phyloP scores from a whole-genome alignment of 92 coral and sea anemone species.

The Micromussa lordhowensis region DNA sequence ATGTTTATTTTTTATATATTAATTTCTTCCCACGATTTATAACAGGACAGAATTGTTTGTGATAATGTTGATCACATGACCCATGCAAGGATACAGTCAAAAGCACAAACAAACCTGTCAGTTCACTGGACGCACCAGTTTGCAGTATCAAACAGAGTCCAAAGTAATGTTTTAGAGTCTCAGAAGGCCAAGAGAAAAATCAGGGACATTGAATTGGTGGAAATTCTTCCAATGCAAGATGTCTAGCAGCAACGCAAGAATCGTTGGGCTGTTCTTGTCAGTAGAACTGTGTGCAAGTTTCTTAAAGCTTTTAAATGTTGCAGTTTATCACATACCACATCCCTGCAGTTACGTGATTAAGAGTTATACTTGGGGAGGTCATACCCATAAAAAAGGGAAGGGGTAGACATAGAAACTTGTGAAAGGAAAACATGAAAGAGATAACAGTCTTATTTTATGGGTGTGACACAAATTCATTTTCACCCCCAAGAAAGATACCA shows the following conservation, averaged over 20 bases:
- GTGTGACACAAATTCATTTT: background rate
- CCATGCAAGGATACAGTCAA: constrained; percentile 56
- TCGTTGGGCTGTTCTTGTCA: constrained; percentile 44
- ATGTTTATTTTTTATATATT: background rate
- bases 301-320: constrained; percentile 43
- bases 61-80: constrained; percentile 56
- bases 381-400: too few relatives aligned
- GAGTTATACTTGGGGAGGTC: too few relatives aligned
- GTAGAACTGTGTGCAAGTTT: constrained; percentile 43
- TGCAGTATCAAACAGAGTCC: constrained; percentile 20
- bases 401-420: too few relatives aligned
- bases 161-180: background rate
- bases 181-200: constrained; percentile 28
- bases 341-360: background rate
- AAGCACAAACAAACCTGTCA: constrained; percentile 20
- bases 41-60: constrained; percentile 45
- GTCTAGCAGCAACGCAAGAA: constrained; percentile 36
- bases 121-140: constrained; percentile 53
- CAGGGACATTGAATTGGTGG: constrained; percentile 37
- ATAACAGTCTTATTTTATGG: too few relatives aligned
- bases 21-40: background rate
- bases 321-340: constrained; percentile 45
- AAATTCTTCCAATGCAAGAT: constrained; percentile 37
- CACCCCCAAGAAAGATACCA: background rate
- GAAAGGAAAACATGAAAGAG: too few relatives aligned